Evolutionary conservation across 2,888 invertebrate genomes (phyloP), one percentile per base, ranked within the genome.

Genomic region (Drosophila birchii): DNA sequence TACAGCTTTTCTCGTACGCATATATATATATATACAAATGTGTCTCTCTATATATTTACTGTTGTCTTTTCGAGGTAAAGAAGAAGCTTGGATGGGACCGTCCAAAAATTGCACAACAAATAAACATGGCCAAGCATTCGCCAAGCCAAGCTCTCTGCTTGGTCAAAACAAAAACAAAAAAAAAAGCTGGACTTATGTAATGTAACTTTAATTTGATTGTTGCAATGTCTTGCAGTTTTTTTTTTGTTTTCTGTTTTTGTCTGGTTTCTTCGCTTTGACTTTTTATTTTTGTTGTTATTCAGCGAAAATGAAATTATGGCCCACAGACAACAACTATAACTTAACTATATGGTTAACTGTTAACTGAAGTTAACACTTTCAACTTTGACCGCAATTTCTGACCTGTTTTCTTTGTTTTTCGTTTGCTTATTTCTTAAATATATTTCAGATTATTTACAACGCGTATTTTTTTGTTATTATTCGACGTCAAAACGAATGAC

Each of bases 191-290:
- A 68, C 86, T 85, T 85, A 89, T 88, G 88, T 85, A 85, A 85
- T 86, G 72, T 80, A 86, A 78, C 57, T 89, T 89, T 85, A 88
- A 85, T 85, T 85, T 85, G 88, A 89, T 89, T 84, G 84, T 89
- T 84, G 84, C 84, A 84, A 84, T 84, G 90, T 75, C 88, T 84
- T 89, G 88, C 84, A 84, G 86, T 89, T 89, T 84, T 89, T 89
- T 84, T 78, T 75, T 62, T 51, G 23, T 18, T 57, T 8, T 34
- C 26, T 43, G 11, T 16, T 11, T 18, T 26, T 26, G 47, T 44
- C 47, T 44, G 16, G 44, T 55, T 68, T 55, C 29, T 73, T 41
- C n/a, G 41, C 23, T 38, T 7, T 26, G 38, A 38, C 23, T 29
- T 26, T 26, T 29, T 6, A 0, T 29, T 56, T 20, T 38, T 70